Evolutionary conservation across 2,797 vertebrate species (phyloP), one percentile per base, ranked within the genome.

Genomic region (Rhinatrema bivittatum): DNA sequence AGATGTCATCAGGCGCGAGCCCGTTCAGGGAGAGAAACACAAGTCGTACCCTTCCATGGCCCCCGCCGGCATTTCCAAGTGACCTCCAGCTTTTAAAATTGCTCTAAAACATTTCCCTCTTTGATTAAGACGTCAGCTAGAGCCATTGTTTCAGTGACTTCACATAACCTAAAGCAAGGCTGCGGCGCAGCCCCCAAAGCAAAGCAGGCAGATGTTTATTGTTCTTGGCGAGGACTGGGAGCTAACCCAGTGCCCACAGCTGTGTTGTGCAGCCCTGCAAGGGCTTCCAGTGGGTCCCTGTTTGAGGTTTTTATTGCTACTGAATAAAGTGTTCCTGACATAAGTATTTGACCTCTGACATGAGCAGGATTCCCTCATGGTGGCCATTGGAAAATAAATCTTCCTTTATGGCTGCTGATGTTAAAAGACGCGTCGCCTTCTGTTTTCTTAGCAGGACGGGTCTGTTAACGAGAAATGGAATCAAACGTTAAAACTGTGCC

Each of bases 291-390:
- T 11, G 56, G 53, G 50, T 53, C 17, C 14, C 20, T 36, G 17
- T 25, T 45, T 33, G 42, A 48, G 13, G 65, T 62, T 54, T 74
- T 74, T 61, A 67, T 53, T 65, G 53, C 42, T 66, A 65, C 42
- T 53, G 59, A 67, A 65, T 62, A 65, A 65, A 68, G 43, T 49
- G 41, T 46, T 72, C 56, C 60, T 59, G 44, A 62, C 39, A 34
- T 60, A 65, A 65, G 13, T 46, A 61, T 67, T 53, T 66, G 50
- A 65, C 49, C 53, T 65, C 40, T 51, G 42, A 56, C 39, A 50
- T 21, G 13, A 52, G 15, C 36, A 56, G 65, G 50, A 50, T 35
- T 70, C 45, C 48, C 29, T 65, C 46, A 65, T 45, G 46, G 44
- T 61, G 47, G 51, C 40, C 42, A 41, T 54, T 40, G 60, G 42